Evolutionary conservation across 1,140 invertebrate species (phyloP).

Genomic region (Drosophila kohkoa): DNA sequence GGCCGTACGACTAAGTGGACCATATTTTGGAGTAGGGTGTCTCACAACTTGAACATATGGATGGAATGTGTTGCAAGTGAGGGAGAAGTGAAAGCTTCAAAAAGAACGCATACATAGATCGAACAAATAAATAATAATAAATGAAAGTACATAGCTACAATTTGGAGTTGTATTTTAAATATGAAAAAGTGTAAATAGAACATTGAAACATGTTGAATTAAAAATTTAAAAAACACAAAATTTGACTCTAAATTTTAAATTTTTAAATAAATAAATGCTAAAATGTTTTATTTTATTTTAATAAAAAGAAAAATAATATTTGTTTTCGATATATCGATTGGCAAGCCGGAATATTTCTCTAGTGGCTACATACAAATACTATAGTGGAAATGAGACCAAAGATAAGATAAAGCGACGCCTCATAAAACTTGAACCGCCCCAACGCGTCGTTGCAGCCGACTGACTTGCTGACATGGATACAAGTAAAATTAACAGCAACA

Average conservation of each 20-base stretch:
- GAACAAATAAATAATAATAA: neutral
- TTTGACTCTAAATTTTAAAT: too few species aligned
- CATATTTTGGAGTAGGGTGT: slow-evolving; percentile 18
- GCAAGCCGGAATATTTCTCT: neutral
- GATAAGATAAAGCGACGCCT: slow-evolving; percentile 41
- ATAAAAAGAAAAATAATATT: too few species aligned
- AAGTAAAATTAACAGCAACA: slow-evolving; percentile 49
- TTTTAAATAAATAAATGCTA: neutral
- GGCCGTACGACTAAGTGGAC: slow-evolving; percentile 12
- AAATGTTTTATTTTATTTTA: neutral
- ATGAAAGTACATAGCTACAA: too few species aligned
- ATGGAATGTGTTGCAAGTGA: neutral
- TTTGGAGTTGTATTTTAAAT: too few species aligned
- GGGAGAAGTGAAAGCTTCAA: neutral
- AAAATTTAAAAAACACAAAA: too few species aligned
- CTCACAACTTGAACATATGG: neutral
- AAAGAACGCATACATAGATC: neutral
- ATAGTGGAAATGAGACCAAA: slow-evolving; percentile 7
- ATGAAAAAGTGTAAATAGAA: too few species aligned
- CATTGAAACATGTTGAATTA: too few species aligned
- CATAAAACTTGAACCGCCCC: slow-evolving; percentile 36
- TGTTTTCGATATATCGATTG: slow-evolving; percentile 6
- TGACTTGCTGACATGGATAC: slow-evolving; percentile 48
- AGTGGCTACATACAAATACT: neutral
- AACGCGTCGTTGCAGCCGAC: slow-evolving; percentile 23